Percentiles rank a stretch among this genome's conserved stretches.
phyloP scores from a whole-genome alignment of 2,888 invertebrate genomes.

The Eupelmus urozonus region DNA sequence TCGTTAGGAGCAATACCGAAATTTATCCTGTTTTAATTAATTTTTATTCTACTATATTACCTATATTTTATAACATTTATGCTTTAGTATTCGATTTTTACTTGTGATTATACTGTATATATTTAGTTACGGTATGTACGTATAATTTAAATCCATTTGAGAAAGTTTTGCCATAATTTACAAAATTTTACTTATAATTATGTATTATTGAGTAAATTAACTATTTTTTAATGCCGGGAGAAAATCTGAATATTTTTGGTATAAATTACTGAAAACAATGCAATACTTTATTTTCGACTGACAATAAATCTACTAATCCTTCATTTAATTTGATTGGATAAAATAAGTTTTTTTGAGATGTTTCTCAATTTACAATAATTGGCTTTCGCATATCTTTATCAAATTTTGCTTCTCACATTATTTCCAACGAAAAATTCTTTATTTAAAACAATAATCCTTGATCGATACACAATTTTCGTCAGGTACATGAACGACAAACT shows the following conservation, averaged over 20 bases:
- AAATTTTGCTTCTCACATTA: conserved; percentile 21
- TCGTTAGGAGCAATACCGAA: conserved; percentile 16
- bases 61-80: too few species aligned
- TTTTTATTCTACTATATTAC: not conserved
- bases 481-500: conserved; percentile 97
- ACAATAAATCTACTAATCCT: too few species aligned
- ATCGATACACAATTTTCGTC: conserved; percentile 55
- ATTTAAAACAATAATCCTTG: conserved; percentile 41
- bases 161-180: not conserved
- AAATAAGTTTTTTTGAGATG: too few species aligned
- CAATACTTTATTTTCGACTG: too few species aligned
- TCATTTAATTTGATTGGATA: too few species aligned
- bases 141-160: conserved; percentile 40
- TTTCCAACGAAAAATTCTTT: conserved; percentile 31
- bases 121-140: conserved; percentile 51
- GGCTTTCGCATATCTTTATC: conserved; percentile 23
- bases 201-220: too few species aligned
- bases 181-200: too few species aligned
- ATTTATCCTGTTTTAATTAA: conserved; percentile 18
- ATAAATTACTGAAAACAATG: too few species aligned
- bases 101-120: conserved; percentile 32
- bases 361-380: too few species aligned
- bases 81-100: conserved; percentile 20
- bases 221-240: too few species aligned
- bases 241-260: too few species aligned